Evolutionary conservation across 2,888 invertebrate genomes (phyloP).

Genomic region (Seira musarum): DNA sequence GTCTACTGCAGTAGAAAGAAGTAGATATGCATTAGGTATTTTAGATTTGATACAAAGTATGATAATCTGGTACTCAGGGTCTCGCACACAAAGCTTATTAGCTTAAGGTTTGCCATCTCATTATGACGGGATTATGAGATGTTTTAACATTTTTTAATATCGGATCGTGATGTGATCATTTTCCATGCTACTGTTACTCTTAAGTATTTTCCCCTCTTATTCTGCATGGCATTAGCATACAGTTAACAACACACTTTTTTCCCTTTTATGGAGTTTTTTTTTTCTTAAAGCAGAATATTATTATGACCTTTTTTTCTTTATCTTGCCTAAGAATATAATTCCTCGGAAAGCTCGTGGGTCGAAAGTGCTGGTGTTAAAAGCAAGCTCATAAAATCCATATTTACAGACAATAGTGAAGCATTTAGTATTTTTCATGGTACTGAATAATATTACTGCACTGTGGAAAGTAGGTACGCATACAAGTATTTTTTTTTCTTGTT

Average conservation of each 20-base stretch:
- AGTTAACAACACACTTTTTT: neutral
- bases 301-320: neutral
- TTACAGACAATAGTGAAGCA: constrained; percentile 32
- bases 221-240: too few species aligned
- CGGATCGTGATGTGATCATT: neutral
- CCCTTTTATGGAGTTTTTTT: constrained; percentile 11
- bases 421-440: constrained; percentile 24
- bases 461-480: neutral
- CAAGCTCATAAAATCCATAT: constrained; percentile 64
- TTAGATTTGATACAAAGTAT: constrained; percentile 7
- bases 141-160: constrained; percentile 8
- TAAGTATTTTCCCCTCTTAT: too few species aligned
- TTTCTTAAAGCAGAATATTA: neutral
- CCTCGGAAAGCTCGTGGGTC: constrained; percentile 50
- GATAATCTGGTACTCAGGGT: constrained; percentile 30
- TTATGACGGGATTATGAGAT: constrained; percentile 26
- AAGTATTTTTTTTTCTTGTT: constrained; percentile 24
- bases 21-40: neutral
- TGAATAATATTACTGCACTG: too few species aligned
- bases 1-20: too few species aligned
- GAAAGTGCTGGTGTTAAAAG: constrained; percentile 69
- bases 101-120: constrained; percentile 40
- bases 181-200: too few species aligned
- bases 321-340: constrained; percentile 31
- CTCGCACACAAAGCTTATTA: constrained; percentile 21